Conservation (phyloP, 2,888 invertebrate species). For the Phytoseiulus persimilis region DNA sequence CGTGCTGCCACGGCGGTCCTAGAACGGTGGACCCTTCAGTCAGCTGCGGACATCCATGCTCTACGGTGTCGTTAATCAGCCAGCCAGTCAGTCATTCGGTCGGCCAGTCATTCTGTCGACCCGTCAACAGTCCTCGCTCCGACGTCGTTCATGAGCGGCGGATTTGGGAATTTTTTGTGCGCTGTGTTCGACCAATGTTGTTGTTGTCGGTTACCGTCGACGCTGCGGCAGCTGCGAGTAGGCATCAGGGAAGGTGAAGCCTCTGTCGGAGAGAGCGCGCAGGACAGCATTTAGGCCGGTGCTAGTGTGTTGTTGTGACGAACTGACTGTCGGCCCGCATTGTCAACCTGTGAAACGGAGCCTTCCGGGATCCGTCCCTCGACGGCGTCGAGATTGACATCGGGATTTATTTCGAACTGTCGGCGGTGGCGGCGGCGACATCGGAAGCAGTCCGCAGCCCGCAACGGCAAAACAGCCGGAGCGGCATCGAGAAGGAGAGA, state of each 20-base stretch:
- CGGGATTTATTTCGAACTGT: no score
- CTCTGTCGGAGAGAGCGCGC: not conserved
- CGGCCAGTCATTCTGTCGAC: not conserved
- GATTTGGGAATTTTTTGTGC: not conserved
- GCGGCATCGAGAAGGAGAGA: no score
- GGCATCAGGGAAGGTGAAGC: not conserved
- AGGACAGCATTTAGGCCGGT: not conserved
- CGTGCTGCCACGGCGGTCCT: slow-evolving; percentile 5
- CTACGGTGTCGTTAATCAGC: not conserved
- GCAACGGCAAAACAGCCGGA: no score
- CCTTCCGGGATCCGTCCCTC: not conserved
- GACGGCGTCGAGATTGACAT: not conserved
- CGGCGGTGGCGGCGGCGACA: no score
- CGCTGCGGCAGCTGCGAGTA: not conserved
- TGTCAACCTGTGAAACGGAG: not conserved
- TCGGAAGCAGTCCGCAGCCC: no score
- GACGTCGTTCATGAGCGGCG: not conserved
- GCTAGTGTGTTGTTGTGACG: not conserved
- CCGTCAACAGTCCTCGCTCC: not conserved
- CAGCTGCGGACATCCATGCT: not conserved
- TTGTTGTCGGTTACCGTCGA: not conserved
- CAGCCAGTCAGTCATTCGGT: not conserved
- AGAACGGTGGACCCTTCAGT: not conserved
- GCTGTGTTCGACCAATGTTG: not conserved
- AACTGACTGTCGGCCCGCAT: not conserved